Conservation (phyloP, 2,888 invertebrate species). For the Lymantria dispar region DNA sequence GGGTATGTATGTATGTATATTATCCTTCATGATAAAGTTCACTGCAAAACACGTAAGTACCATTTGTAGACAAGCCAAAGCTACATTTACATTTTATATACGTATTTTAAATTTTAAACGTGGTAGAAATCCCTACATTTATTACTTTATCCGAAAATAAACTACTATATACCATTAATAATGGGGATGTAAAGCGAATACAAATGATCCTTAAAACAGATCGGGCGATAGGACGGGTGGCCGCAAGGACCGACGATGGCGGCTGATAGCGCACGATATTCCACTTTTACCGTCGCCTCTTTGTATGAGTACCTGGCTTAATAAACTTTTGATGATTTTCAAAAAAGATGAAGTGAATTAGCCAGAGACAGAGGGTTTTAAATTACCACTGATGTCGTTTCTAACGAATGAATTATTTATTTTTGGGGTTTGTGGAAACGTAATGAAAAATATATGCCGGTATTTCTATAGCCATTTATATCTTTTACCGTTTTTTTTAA, state of each 20-base stretch:
- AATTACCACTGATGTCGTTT: not conserved
- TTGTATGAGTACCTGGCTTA: conserved; percentile 8
- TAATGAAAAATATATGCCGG: too few relatives aligned
- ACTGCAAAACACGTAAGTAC: too few relatives aligned
- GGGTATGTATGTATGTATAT: too few relatives aligned
- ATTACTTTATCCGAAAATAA: conserved; percentile 1
- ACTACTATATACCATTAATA: conserved; percentile 24
- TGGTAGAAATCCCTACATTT: not conserved
- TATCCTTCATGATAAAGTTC: too few relatives aligned
- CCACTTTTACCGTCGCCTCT: conserved; percentile 17
- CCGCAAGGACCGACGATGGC: conserved; percentile 11
- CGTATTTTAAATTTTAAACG: too few relatives aligned
- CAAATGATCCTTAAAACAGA: conserved; percentile 42
- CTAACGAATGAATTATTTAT: not conserved
- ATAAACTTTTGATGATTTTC: conserved; percentile 23
- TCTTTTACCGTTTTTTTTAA: too few relatives aligned
- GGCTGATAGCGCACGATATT: conserved; percentile 24
- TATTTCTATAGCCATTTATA: too few relatives aligned
- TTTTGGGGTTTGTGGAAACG: not conserved
- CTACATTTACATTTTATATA: too few relatives aligned
- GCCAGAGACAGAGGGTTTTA: not conserved
- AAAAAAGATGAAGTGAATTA: conserved; percentile 7
- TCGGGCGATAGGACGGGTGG: conserved; percentile 34
- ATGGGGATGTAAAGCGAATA: conserved; percentile 32
- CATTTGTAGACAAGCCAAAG: too few relatives aligned